Conservation (phyloP, 2,888 invertebrate species). For the Slavum lentiscoides region DNA sequence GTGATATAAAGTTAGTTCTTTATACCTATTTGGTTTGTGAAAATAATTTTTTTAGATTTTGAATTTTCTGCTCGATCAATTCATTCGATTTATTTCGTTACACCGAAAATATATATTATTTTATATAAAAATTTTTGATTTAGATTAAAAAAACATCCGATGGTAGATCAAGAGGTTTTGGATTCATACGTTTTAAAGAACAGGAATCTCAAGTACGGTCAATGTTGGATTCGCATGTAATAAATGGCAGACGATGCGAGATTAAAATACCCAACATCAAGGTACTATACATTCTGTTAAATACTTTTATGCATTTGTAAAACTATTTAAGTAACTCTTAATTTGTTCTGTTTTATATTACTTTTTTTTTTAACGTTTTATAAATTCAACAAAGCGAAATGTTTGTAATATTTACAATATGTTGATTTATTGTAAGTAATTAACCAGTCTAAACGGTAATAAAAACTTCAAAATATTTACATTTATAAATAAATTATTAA, state of each 20-base stretch:
- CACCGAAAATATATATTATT: constrained; percentile 45
- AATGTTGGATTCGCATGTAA: constrained; percentile 90
- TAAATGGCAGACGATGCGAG: constrained; percentile 98
- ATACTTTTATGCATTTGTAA: neutral
- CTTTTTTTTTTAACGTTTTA: too few species aligned
- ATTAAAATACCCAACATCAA: constrained; percentile 97
- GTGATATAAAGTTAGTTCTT: constrained; percentile 47
- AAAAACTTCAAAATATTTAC: too few species aligned
- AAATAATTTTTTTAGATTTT: neutral
- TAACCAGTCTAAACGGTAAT: too few species aligned
- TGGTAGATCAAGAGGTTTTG: constrained; percentile 97
- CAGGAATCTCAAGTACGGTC: constrained; percentile 96
- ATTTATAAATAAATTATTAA: too few species aligned
- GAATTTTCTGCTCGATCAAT: constrained; percentile 1
- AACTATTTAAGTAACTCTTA: neutral
- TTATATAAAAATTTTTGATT: constrained; percentile 28
- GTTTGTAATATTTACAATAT: too few species aligned
- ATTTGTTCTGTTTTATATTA: too few species aligned
- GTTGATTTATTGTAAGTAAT: too few species aligned
- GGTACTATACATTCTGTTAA: constrained; percentile 60
- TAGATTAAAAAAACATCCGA: constrained; percentile 64
- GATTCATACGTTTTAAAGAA: constrained; percentile 94
- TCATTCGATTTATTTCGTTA: constrained; percentile 16
- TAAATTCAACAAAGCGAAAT: too few species aligned
- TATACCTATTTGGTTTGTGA: constrained; percentile 37